phyloP scores from a whole-genome alignment of 2,888 invertebrate genomes.

The Electrophaes corylata region DNA sequence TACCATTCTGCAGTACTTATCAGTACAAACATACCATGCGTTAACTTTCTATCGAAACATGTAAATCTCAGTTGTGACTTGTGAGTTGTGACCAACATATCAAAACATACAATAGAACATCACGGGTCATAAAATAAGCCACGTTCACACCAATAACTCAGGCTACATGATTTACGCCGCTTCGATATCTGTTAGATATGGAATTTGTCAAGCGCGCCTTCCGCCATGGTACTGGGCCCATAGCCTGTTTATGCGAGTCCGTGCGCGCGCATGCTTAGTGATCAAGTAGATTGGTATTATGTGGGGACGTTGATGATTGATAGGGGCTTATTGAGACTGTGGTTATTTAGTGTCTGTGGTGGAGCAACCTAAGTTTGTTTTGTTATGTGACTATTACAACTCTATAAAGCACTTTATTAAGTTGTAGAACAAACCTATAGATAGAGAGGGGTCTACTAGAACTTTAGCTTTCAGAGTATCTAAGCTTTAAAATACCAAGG shows the following conservation, averaged over 20 bases:
- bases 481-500: too few relatives aligned
- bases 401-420: too few relatives aligned
- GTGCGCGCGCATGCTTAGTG: conserved; percentile 42
- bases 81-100: conserved; percentile 27
- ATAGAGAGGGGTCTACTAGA: too few relatives aligned
- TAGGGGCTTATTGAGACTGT: conserved; percentile 21
- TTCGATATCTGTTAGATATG: conserved; percentile 78
- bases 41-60: conserved; percentile 18
- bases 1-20: background rate
- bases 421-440: too few relatives aligned
- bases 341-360: conserved; percentile 4
- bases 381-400: background rate
- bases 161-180: conserved; percentile 66
- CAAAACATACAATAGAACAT: conserved; percentile 33
- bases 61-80: conserved; percentile 19
- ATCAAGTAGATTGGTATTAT: conserved; percentile 17
- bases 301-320: conserved; percentile 19
- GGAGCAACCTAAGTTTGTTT: background rate
- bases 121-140: conserved; percentile 44
- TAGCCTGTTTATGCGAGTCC: conserved; percentile 70
- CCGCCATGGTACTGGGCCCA: conserved; percentile 56
- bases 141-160: conserved; percentile 46
- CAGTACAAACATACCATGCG: background rate
- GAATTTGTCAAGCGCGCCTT: conserved; percentile 72
- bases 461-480: too few relatives aligned